These are phyloP conservation scores for Apodemia hepburni DNA, from an alignment of 2,888 invertebrate species.

Conservation along the genomic window DNA sequence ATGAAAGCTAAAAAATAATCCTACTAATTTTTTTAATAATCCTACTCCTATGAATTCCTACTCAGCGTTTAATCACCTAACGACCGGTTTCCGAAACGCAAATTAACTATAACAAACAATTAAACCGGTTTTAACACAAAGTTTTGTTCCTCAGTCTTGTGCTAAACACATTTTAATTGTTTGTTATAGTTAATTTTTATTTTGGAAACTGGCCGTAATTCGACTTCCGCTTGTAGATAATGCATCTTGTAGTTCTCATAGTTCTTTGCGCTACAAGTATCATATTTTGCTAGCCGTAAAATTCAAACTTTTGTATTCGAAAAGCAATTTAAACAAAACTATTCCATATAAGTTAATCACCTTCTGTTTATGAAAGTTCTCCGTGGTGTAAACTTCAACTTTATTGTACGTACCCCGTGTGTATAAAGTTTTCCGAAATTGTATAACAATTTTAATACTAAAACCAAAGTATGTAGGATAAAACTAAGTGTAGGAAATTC, in stretches of 20 bases:
- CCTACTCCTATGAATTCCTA: no score
- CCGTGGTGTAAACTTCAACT: not conserved
- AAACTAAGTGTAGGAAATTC: not conserved
- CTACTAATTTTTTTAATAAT: no score
- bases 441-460: constrained; percentile 1
- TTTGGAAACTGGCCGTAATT: not conserved
- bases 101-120: no score
- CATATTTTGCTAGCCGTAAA: not conserved
- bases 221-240: not conserved
- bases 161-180: no score
- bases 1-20: no score
- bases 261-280: not conserved
- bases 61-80: no score
- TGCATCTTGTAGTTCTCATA: not conserved
- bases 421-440: constrained; percentile 9
- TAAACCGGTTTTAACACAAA: no score
- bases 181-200: not conserved
- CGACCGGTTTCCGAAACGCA: no score
- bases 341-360: constrained; percentile 9
- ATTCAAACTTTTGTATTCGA: constrained; percentile 1
- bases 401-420: constrained; percentile 2
- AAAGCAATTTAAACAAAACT: constrained; percentile 13
- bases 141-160: no score
- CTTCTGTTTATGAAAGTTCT: constrained; percentile 6
- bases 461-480: not conserved